phyloP scores from a whole-genome alignment of 2,797 vertebrate species.

The Sebastolobus alascanus region DNA sequence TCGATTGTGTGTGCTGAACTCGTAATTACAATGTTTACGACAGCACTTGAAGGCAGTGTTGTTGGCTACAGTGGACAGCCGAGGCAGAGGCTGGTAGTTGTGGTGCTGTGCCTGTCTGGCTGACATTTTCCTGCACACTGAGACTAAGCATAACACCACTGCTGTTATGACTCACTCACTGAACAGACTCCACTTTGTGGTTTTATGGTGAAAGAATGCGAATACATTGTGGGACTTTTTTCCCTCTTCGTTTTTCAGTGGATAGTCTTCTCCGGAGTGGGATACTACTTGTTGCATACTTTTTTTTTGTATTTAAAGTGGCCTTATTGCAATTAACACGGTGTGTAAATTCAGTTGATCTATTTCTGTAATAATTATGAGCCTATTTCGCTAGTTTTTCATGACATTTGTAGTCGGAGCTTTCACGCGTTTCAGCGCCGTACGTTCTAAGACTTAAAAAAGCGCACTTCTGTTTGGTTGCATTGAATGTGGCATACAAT shows the following conservation, averaged over 20 bases:
- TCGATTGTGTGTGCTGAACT: conserved; percentile 71
- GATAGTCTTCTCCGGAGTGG: conserved; percentile 44
- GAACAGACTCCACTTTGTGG: conserved; percentile 85
- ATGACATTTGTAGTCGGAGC: conserved; percentile 16
- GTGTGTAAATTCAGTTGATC: conserved; percentile 19
- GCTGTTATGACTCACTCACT: conserved; percentile 82
- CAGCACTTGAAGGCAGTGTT: conserved; percentile 72
- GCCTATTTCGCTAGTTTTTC: neutral
- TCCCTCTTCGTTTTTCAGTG: conserved; percentile 49
- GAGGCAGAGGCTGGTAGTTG: conserved; percentile 70
- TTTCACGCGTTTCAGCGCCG: neutral
- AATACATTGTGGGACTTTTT: conserved; percentile 71
- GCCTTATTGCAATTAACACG: conserved; percentile 15
- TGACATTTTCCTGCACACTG: conserved; percentile 81
- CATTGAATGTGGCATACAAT: neutral
- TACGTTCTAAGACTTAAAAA: neutral
- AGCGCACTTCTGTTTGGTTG: neutral
- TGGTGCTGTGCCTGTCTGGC: conserved; percentile 77
- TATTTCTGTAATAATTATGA: neutral
- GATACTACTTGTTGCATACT: conserved; percentile 55
- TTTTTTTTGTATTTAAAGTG: conserved; percentile 5
- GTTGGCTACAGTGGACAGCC: conserved; percentile 66
- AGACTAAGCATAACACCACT: conserved; percentile 83
- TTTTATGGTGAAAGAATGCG: conserved; percentile 82
- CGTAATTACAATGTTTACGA: conserved; percentile 80